These are phyloP conservation scores for Andrena camellia DNA, from an alignment of 2,888 invertebrate genomes.

Conservation along the genomic window DNA sequence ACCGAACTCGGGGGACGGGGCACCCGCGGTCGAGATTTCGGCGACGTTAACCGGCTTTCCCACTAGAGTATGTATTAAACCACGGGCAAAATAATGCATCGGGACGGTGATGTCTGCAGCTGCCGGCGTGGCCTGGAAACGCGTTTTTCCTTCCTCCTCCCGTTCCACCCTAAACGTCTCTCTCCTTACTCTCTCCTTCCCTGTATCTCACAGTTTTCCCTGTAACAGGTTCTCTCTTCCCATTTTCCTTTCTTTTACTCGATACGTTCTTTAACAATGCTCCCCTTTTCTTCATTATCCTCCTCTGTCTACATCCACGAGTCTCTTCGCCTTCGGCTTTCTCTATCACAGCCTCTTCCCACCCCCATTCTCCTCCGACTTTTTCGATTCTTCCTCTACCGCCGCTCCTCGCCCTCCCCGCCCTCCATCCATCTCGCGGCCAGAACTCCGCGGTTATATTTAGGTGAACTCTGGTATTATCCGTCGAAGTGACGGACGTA, in stretches of 20 bases:
- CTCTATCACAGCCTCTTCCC: neutral
- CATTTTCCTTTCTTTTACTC: slow-evolving; percentile 3
- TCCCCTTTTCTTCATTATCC: neutral
- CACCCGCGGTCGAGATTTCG: slow-evolving; percentile 60
- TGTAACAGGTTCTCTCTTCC: no score
- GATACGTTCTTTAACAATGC: slow-evolving; percentile 1
- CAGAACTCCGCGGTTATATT: slow-evolving; percentile 75
- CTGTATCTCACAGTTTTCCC: no score
- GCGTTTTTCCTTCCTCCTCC: slow-evolving; percentile 8
- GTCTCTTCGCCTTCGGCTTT: neutral
- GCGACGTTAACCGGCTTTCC: slow-evolving; percentile 63
- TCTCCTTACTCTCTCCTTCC: neutral
- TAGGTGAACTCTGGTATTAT: slow-evolving; percentile 80
- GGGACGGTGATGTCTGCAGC: slow-evolving; percentile 52
- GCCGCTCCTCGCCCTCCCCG: neutral
- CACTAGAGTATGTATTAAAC: slow-evolving; percentile 64
- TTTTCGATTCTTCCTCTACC: slow-evolving; percentile 5
- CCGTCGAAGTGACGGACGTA: slow-evolving; percentile 75
- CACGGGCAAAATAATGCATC: slow-evolving; percentile 68
- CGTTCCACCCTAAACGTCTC: slow-evolving; percentile 4
- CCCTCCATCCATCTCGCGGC: neutral
- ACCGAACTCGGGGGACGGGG: slow-evolving; percentile 52
- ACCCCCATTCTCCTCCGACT: no score
- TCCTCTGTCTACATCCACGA: neutral
- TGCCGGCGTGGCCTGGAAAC: slow-evolving; percentile 53